Evolutionary conservation across 1,140 invertebrate species (phyloP).

Genomic region (Matsumurasca onukii): DNA sequence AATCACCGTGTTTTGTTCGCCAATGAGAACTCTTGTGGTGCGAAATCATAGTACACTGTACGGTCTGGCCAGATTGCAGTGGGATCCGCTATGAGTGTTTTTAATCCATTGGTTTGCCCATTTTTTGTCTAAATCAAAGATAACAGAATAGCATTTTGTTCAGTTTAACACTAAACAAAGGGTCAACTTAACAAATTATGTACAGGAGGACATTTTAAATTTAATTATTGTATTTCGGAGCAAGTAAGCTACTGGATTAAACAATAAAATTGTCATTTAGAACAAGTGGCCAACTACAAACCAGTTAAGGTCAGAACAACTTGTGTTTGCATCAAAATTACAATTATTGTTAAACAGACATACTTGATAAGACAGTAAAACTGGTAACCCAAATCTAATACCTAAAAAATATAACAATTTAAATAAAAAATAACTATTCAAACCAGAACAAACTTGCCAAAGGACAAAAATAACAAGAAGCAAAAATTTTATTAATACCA

Average conservation of each 20-base stretch:
- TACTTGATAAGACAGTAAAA: neutral
- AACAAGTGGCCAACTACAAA: neutral
- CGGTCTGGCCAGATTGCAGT: slow-evolving; percentile 13
- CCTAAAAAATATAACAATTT: neutral
- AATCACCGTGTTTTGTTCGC: neutral
- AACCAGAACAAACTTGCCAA: neutral
- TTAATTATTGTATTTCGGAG: neutral
- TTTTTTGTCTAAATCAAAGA: slow-evolving; percentile 1
- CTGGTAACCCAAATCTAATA: neutral
- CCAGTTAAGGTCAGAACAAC: neutral
- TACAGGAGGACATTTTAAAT: neutral
- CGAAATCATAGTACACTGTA: slow-evolving; percentile 12
- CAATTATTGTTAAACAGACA: neutral
- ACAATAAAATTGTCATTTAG: neutral
- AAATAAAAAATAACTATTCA: neutral
- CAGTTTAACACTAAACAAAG: neutral
- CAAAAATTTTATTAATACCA: neutral
- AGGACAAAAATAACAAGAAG: neutral
- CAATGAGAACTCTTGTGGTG: neutral
- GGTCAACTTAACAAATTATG: too few species aligned
- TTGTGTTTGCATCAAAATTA: neutral
- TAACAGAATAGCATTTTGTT: neutral
- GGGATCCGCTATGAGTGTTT: slow-evolving; percentile 16
- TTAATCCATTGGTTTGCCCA: neutral
- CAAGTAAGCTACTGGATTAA: neutral